A percentile compares a stretch with the other conserved stretches of the same genome.
Evolutionary conservation across 1,140 invertebrate genomes (phyloP).

Genomic region (Scaptomyza montana): DNA sequence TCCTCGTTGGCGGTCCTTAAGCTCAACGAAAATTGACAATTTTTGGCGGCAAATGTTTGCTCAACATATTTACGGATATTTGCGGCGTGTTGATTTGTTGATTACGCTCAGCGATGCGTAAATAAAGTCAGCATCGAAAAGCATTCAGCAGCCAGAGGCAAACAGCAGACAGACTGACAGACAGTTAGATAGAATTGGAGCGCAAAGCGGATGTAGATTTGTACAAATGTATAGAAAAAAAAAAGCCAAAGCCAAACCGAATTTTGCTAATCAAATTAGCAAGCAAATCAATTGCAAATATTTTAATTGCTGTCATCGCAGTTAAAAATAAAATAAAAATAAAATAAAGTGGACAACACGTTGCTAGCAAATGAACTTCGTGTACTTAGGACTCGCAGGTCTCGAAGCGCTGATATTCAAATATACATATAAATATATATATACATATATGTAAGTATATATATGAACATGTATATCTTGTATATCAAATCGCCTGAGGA

Average conservation of each 20-base stretch:
- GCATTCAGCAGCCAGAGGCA: not conserved
- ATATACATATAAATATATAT: too few species aligned
- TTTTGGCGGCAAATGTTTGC: slow-evolving; percentile 45
- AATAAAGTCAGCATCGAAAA: slow-evolving; percentile 7
- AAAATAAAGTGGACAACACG: slow-evolving; percentile 19
- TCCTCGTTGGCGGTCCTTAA: too few species aligned
- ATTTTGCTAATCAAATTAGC: slow-evolving; percentile 62
- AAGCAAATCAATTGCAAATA: slow-evolving; percentile 38
- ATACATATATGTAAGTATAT: slow-evolving; percentile 12
- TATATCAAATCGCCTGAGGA: too few species aligned
- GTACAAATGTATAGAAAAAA: not conserved
- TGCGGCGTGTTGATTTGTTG: slow-evolving; percentile 47
- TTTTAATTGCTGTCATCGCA: slow-evolving; percentile 27
- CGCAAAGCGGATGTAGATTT: slow-evolving; percentile 7
- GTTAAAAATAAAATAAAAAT: not conserved
- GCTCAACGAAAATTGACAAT: slow-evolving; percentile 30
- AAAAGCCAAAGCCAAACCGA: not conserved
- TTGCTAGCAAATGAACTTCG: slow-evolving; percentile 29
- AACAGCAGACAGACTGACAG: not conserved
- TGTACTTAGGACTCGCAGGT: too few species aligned
- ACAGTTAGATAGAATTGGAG: not conserved
- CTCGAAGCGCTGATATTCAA: not conserved
- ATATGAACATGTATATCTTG: too few species aligned
- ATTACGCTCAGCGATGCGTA: slow-evolving; percentile 28
- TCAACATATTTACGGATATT: slow-evolving; percentile 40